Percentiles rank a stretch among this genome's conserved stretches.
Evolutionary conservation across 2,888 invertebrate species (phyloP).

Genomic region (Phortica okadai): DNA sequence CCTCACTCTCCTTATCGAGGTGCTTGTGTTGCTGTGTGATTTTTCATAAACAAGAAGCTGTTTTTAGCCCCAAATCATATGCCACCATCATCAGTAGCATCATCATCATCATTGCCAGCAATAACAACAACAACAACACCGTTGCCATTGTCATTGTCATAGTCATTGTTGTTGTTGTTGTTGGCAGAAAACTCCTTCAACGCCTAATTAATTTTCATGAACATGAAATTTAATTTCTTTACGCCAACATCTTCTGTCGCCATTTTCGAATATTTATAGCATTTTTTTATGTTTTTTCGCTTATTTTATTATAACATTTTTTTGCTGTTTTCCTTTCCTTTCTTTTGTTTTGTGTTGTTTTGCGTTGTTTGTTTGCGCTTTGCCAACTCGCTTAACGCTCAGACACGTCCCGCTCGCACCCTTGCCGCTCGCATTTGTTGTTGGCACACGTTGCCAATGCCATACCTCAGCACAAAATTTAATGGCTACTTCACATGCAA

Average conservation of each 20-base stretch:
- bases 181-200: conserved; percentile 10
- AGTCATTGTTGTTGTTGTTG: conserved; percentile 6
- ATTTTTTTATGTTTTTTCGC: conserved; percentile 42
- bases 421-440: not conserved
- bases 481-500: conserved; percentile 50
- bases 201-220: conserved; percentile 47
- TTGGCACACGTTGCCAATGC: conserved; percentile 25
- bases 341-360: not conserved
- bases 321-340: not conserved
- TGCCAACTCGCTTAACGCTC: not conserved
- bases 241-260: conserved; percentile 38
- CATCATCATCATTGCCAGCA: not conserved
- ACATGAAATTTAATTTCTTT: conserved; percentile 46
- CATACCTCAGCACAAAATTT: conserved; percentile 38
- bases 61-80: conserved; percentile 30
- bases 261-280: conserved; percentile 53
- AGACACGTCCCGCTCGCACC: not conserved
- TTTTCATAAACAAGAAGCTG: conserved; percentile 13
- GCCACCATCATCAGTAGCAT: no score
- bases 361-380: not conserved
- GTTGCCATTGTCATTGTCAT: conserved; percentile 5
- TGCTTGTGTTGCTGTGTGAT: not conserved
- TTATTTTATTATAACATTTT: not conserved
- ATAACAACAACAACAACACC: not conserved
- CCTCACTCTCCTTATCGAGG: not conserved